These are phyloP conservation scores for Mastigias papua DNA, from an alignment of 30 jellyfish, hydroid and myxozoan species.

Conservation along the genomic window DNA sequence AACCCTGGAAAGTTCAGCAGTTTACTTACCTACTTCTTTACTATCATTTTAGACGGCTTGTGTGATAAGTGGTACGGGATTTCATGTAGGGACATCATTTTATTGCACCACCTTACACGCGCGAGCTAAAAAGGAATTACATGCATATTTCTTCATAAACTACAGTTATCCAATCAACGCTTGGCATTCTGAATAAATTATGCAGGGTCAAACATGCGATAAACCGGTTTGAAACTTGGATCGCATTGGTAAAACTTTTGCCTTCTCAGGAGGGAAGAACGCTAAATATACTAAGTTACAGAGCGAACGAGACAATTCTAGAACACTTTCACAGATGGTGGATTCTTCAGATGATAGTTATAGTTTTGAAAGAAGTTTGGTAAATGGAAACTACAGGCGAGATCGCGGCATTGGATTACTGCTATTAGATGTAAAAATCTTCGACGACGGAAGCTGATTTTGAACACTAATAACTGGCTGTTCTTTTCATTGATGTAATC, in stretches of 20 bases:
- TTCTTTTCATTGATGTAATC: conserved; percentile 72
- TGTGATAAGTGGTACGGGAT: no score
- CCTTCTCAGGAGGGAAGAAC: conserved; percentile 17
- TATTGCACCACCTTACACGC: no score
- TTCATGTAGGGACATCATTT: no score
- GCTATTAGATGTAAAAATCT: conserved; percentile 66
- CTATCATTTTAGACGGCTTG: no score
- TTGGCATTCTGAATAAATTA: conserved; percentile 18
- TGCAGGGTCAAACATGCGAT: conserved; percentile 13
- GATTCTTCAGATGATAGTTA: conserved; percentile 73
- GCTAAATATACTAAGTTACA: not conserved
- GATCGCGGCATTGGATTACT: conserved; percentile 69
- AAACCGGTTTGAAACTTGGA: conserved; percentile 16
- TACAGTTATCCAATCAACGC: conserved; percentile 22
- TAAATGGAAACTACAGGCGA: conserved; percentile 71
- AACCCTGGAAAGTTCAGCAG: no score
- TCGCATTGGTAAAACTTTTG: conserved; percentile 33
- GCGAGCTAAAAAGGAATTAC: not conserved
- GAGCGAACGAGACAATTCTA: not conserved
- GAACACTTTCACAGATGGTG: conserved; percentile 72
- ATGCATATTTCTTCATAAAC: not conserved
- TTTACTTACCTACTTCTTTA: no score
- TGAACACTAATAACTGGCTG: conserved; percentile 45
- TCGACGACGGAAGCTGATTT: conserved; percentile 84
- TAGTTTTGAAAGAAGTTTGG: conserved; percentile 44